Percentiles rank a stretch among this genome's conserved stretches.
phyloP scores from a whole-genome alignment of 2,797 vertebrate species.

The Danio jaintianensis region DNA sequence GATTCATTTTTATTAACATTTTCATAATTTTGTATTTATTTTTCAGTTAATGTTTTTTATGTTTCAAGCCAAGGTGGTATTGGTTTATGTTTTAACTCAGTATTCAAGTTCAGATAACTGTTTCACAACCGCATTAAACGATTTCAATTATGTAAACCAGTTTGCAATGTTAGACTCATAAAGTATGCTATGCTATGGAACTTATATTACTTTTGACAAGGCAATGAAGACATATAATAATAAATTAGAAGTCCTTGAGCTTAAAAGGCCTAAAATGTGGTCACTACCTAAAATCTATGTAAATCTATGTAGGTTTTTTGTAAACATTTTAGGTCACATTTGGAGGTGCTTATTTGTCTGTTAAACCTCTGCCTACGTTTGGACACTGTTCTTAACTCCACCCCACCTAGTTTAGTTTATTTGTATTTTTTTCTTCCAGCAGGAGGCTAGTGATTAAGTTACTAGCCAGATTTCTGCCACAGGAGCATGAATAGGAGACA shows the following conservation, averaged over 20 bases:
- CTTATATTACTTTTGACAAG: not conserved
- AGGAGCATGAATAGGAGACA: constrained; percentile 19
- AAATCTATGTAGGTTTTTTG: not conserved
- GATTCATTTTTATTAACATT: no score
- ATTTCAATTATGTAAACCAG: not conserved
- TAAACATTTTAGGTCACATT: not conserved
- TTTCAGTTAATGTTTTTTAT: no score
- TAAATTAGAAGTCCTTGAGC: not conserved
- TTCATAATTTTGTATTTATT: no score
- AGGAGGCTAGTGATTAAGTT: constrained; percentile 22
- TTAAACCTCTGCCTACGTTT: not conserved
- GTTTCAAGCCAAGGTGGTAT: no score
- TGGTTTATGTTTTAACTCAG: no score
- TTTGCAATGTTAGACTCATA: not conserved
- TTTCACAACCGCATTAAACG: not conserved
- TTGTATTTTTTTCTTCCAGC: not conserved
- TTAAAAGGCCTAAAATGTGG: not conserved
- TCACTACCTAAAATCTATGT: not conserved
- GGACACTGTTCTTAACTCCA: constrained; percentile 7
- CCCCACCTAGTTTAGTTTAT: not conserved
- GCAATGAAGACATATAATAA: not conserved
- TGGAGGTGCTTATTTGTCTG: not conserved
- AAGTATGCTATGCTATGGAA: not conserved
- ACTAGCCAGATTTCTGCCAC: constrained; percentile 10
- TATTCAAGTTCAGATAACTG: not conserved